These are phyloP conservation scores for Sinonovacula constricta DNA, from an alignment of 1,140 invertebrate species.

Conservation along the genomic window DNA sequence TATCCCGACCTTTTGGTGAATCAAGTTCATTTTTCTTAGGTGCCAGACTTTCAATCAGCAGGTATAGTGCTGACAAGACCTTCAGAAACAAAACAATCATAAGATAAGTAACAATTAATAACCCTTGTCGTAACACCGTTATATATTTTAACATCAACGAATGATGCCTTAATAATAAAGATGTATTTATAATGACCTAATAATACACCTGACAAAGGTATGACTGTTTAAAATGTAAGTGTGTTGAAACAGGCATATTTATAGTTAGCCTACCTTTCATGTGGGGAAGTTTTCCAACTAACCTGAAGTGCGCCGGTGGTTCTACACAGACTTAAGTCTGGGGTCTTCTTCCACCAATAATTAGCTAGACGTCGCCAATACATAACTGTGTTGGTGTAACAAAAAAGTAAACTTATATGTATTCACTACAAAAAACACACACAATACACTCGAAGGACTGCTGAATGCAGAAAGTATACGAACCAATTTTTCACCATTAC, in stretches of 20 bases:
- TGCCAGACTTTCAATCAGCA: slow-evolving; percentile 22
- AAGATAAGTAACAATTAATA: too few species aligned
- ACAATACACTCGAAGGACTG: not conserved
- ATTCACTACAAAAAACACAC: not conserved
- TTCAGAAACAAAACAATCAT: too few species aligned
- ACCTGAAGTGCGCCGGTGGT: too few species aligned
- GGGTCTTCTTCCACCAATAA: too few species aligned
- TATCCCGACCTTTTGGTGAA: not conserved
- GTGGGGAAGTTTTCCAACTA: too few species aligned
- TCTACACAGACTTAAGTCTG: too few species aligned
- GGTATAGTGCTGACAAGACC: slow-evolving; percentile 35
- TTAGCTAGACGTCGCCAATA: too few species aligned
- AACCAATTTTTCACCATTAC: slow-evolving; percentile 15
- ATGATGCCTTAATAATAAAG: not conserved
- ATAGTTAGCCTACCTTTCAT: too few species aligned
- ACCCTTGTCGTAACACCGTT: too few species aligned
- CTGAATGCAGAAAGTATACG: not conserved
- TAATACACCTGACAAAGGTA: not conserved
- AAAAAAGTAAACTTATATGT: too few species aligned
- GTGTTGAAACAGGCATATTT: too few species aligned
- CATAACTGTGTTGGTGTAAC: too few species aligned
- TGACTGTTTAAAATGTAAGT: not conserved
- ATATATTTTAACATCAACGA: not conserved
- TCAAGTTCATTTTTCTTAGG: slow-evolving; percentile 18
- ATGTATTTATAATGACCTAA: not conserved